Base-by-base conservation (phyloP, 2,888 invertebrate species). In the Galeruca laticollis region DNA sequence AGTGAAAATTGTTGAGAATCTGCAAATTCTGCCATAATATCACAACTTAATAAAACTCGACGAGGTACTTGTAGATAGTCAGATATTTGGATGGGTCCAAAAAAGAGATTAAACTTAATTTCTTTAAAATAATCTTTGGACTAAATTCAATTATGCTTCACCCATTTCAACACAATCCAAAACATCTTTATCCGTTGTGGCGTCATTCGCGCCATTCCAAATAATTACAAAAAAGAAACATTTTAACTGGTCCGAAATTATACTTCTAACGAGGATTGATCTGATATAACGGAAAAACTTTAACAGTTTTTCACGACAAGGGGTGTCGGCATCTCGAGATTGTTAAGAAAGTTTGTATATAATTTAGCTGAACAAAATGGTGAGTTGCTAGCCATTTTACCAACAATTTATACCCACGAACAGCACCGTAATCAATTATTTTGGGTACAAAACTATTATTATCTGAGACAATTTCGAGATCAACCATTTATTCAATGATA, bases 311-410 rank as follows among this genome's bases (percentile, higher is more conserved):
- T 65, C 56, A 57, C 43, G 35, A 49, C 33, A 26, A 65, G 47
- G 63, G 57, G 65, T 49, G 56, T 57, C 47, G 26, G 65, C 43
- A 47, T 57, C 49, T 65, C 33, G 54, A 47, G 18, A 47, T 65
- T 65, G 57, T 65, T 65, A 57, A 57, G 65, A 65, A 65, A 65
- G 57, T 65, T 65, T 65, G 57, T 65, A 65, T 65, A 65, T 65
- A 65, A 65, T 65, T 65, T 65, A 65, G 47, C 47, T 9, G 54
- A 57, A 65, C 57, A 57, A 57, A 65, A 65, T 65, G 65, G 57
- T 43, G 56, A 33, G 65, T 43, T 64, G 51, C 56, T 64, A 49
- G 57, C 49, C 33, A 18, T 43, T 43, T 64, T 56, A 31, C 26
- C 64, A 64, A 64, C 40, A 37, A 56, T 56, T 40, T 56, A 65